These are phyloP conservation scores for Pogonomyrmex barbatus DNA, from an alignment of 1,140 invertebrate genomes.

Conservation along the genomic window DNA sequence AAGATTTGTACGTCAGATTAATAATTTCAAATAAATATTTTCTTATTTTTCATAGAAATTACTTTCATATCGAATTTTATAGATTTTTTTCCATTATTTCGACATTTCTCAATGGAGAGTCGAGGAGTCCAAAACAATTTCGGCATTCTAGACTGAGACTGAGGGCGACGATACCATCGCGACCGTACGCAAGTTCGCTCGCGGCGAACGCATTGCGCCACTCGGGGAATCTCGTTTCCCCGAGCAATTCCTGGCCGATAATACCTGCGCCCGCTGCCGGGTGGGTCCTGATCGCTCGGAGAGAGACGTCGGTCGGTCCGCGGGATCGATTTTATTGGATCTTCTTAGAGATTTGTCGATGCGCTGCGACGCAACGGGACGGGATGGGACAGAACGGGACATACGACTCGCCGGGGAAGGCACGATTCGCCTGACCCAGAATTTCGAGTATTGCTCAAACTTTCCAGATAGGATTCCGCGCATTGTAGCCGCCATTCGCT, in stretches of 20 bases:
- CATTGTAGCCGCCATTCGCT: constrained; percentile 57
- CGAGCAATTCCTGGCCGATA: constrained; percentile 57
- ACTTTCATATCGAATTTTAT: not conserved
- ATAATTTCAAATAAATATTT: constrained; percentile 3
- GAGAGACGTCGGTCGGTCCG: constrained; percentile 36
- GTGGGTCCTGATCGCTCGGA: constrained; percentile 17
- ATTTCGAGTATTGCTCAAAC: constrained; percentile 70
- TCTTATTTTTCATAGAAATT: not conserved
- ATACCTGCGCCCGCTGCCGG: constrained; percentile 29
- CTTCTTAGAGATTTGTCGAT: constrained; percentile 56
- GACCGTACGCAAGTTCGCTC: constrained; percentile 38
- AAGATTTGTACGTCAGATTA: not conserved
- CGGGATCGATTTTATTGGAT: constrained; percentile 57
- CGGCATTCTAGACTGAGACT: not conserved
- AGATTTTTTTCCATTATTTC: not conserved
- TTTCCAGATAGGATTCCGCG: constrained; percentile 69
- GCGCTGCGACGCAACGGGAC: constrained; percentile 24
- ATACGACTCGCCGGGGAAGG: constrained; percentile 11
- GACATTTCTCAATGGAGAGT: not conserved
- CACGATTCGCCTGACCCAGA: constrained; percentile 58
- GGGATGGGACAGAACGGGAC: not conserved
- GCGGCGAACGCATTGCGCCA: constrained; percentile 50
- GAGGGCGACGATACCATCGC: not conserved
- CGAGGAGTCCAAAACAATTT: not conserved
- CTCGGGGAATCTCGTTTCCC: constrained; percentile 55